A percentile compares a stretch with the other conserved stretches of the same genome.
Evolutionary conservation across 2,888 invertebrate species (phyloP).

Genomic region (Synergus itoensis): DNA sequence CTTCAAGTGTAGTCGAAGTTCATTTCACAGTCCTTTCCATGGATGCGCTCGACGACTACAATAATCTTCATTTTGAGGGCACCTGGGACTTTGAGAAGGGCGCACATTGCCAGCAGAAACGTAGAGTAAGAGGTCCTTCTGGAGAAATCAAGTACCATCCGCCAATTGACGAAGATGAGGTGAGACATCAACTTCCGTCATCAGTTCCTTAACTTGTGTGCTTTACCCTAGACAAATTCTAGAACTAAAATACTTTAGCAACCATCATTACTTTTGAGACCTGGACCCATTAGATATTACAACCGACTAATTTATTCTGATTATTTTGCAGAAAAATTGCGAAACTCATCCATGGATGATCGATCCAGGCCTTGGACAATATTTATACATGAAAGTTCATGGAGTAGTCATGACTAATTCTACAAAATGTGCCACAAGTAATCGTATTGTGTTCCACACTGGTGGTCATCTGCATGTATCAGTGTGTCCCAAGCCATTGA

Average conservation of each 20-base stretch:
- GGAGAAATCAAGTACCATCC: conserved; percentile 85
- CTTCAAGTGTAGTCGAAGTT: conserved; percentile 87
- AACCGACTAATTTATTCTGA: background rate
- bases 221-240: background rate
- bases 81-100: conserved; percentile 89
- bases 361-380: conserved; percentile 87
- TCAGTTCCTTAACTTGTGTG: background rate
- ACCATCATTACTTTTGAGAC: background rate
- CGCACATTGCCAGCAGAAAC: conserved; percentile 85
- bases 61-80: conserved; percentile 91
- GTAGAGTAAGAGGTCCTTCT: conserved; percentile 86
- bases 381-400: conserved; percentile 88
- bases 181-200: conserved; percentile 32
- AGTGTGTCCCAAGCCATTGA: conserved; percentile 81
- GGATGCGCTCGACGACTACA: conserved; percentile 92
- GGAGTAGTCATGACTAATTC: conserved; percentile 82
- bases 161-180: conserved; percentile 80
- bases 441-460: conserved; percentile 89
- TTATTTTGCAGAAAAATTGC: conserved; percentile 84
- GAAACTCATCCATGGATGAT: conserved; percentile 90
- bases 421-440: conserved; percentile 85
- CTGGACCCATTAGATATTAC: background rate
- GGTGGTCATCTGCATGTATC: conserved; percentile 82
- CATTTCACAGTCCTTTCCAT: conserved; percentile 90
- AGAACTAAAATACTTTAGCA: background rate